phyloP scores from a whole-genome alignment of 37 sponge, comb jelly and placozoan genomes.

The Corticium candelabrum region DNA sequence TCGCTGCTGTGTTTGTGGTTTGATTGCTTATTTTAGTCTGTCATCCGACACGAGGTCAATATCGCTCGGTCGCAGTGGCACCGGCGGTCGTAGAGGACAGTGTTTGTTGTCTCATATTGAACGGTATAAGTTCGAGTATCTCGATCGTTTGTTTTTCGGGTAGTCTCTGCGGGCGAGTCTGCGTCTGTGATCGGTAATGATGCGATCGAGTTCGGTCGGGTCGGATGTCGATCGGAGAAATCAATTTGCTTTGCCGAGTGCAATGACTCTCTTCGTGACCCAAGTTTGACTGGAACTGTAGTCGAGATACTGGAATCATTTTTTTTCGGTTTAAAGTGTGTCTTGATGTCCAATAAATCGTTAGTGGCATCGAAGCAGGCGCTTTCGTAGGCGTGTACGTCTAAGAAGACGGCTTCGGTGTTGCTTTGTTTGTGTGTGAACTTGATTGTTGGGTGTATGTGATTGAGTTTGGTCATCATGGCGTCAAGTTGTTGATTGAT shows the following conservation, averaged over 20 bases:
- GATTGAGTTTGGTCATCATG: slow-evolving; percentile 2
- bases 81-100: too few relatives aligned
- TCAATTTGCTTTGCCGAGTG: not conserved
- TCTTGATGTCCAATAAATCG: slow-evolving; percentile 5
- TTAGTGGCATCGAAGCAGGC: not conserved
- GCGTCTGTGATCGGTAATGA: too few relatives aligned
- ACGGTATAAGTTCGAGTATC: too few relatives aligned
- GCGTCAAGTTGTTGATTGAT: not conserved
- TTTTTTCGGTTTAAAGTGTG: slow-evolving; percentile 18
- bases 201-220: too few relatives aligned
- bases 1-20: too few relatives aligned
- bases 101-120: too few relatives aligned
- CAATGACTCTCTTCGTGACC: slow-evolving; percentile 1
- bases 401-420: slow-evolving; percentile 12
- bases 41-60: too few relatives aligned
- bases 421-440: slow-evolving; percentile 8
- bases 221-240: slow-evolving; percentile 14
- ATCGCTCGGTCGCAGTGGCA: too few relatives aligned
- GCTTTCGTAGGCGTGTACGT: slow-evolving; percentile 8
- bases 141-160: too few relatives aligned
- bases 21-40: too few relatives aligned
- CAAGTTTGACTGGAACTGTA: not conserved
- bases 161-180: too few relatives aligned
- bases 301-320: slow-evolving; percentile 3
- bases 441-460: slow-evolving; percentile 8